These are phyloP conservation scores for Hucho hucho DNA, from an alignment of 2,113 vertebrate genomes.

Conservation along the genomic window DNA sequence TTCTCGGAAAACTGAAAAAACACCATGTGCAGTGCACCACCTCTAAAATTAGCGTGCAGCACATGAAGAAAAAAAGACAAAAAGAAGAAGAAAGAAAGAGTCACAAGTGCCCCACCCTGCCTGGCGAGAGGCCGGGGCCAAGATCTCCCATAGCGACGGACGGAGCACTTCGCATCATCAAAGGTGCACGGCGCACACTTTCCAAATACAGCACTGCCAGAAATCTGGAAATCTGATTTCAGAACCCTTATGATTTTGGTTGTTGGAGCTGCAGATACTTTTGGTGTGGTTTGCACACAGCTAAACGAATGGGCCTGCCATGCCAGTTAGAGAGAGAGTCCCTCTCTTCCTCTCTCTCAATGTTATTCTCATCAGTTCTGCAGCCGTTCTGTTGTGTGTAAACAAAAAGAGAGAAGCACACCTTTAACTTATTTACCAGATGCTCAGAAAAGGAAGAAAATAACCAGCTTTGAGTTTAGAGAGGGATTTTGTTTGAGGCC, in stretches of 20 bases:
- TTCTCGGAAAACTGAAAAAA: slow-evolving; percentile 67
- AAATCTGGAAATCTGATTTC: slow-evolving; percentile 78
- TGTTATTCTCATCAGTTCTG: slow-evolving; percentile 58
- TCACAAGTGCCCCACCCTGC: slow-evolving; percentile 52
- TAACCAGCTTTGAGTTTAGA: slow-evolving; percentile 45
- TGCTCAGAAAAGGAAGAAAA: slow-evolving; percentile 52
- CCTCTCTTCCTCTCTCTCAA: slow-evolving; percentile 31
- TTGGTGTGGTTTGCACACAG: slow-evolving; percentile 66
- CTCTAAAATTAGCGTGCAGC: slow-evolving; percentile 71
- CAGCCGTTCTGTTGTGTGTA: slow-evolving; percentile 65
- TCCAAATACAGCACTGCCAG: slow-evolving; percentile 65
- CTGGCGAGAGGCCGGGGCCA: slow-evolving; percentile 51
- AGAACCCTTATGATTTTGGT: slow-evolving; percentile 65
- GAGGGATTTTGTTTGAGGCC: slow-evolving; percentile 18
- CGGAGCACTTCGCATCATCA: slow-evolving; percentile 54
- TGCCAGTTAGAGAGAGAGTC: slow-evolving; percentile 25
- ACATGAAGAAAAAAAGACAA: slow-evolving; percentile 44
- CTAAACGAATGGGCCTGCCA: slow-evolving; percentile 52
- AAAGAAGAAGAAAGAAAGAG: slow-evolving; percentile 50
- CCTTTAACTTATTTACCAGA: slow-evolving; percentile 69
- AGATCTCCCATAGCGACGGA: slow-evolving; percentile 44
- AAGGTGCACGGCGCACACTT: slow-evolving; percentile 67
- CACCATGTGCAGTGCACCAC: slow-evolving; percentile 56
- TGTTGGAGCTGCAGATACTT: slow-evolving; percentile 69
- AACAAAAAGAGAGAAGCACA: slow-evolving; percentile 64